A percentile compares a stretch with the other conserved stretches of the same genome.
Conservation (phyloP, 2,797 vertebrate genomes). For the Schizothorax lantsangensis region DNA sequence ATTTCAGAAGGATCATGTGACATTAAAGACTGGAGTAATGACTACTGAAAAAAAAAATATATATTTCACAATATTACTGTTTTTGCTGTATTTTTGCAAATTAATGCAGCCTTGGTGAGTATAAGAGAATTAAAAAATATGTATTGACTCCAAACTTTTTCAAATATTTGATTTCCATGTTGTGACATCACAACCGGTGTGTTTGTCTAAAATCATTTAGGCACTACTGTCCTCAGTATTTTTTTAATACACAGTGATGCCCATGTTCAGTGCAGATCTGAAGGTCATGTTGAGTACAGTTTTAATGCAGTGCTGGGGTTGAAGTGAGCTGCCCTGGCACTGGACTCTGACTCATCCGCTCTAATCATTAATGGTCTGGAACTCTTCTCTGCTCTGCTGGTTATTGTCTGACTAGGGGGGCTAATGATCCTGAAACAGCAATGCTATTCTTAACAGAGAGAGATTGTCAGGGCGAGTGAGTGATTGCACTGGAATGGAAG, state of each 20-base stretch:
- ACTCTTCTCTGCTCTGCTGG: conserved; percentile 29
- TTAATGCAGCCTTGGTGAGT: not conserved
- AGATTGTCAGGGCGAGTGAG: conserved; percentile 1
- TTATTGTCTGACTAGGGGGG: conserved; percentile 23
- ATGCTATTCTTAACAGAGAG: conserved; percentile 16
- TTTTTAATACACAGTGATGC: not conserved
- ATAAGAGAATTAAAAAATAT: not conserved
- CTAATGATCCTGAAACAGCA: conserved; percentile 38
- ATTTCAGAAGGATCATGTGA: not conserved
- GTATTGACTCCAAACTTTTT: too few relatives aligned
- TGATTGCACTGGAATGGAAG: not conserved
- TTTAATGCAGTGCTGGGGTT: conserved; percentile 37
- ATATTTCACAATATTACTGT: not conserved
- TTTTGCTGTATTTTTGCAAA: not conserved
- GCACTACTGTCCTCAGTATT: not conserved
- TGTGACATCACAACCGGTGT: not conserved
- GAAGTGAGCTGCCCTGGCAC: conserved; percentile 48
- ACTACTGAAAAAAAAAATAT: not conserved
- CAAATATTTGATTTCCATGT: not conserved
- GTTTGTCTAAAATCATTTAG: not conserved
- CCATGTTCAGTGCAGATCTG: conserved; percentile 1
- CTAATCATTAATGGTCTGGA: conserved; percentile 48
- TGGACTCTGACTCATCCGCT: conserved; percentile 28
- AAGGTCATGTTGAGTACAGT: conserved; percentile 32
- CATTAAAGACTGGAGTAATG: not conserved